Evolutionary conservation across 2,797 vertebrate species (phyloP), one percentile per base, ranked within the genome.

Genomic region (Eidolon dupreanum): DNA sequence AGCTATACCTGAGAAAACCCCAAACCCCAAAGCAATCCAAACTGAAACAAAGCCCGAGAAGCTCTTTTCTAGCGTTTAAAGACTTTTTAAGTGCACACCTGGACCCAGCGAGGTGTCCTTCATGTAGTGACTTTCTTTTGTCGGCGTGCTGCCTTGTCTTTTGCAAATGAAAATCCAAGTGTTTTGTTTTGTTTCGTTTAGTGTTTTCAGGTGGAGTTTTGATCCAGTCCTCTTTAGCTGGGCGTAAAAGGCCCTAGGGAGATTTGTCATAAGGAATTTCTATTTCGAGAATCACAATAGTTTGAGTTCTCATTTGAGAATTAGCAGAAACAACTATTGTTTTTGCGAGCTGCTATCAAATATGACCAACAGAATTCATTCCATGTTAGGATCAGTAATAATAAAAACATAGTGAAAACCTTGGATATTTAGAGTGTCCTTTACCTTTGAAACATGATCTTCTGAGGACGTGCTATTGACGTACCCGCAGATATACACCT

Each of bases 281-380:
- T 85, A 10, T 55, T 46, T 66, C 1, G 9, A 94, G 85, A 96
- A 85, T 96, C 28, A 74, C 17, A 88, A 63, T 73, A 61, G 89
- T 57, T 55, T 74, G n/a, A 93, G 43, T 82, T 94, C 59, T 97
- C 97, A 75, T 78, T 92, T 84, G 82, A 96, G 46, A 17, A 8
- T 68, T 88, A 92, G 41, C 70, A 95, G 75, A 84, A 95, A 92
- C 8, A 93, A 83, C 13, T 38, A n/a, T 51, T 63, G 88, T 12
- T 68, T 95, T 95, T 68, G 77, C 31, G 87, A 66, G 26, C 22
- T 71, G 41, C 19, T 90, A 66, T 88, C 87, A 97, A 63, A 49
- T 65, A 74, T 43, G 68, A 93, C 17, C 49, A 16, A 16, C 49
- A 16, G 1, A 12, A 77, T 81, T 87, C 24, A 81, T 70, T 68